Base-by-base conservation (phyloP, 53 echinoderm and acorn worm species). In the Mesocentrotus franciscanus region DNA sequence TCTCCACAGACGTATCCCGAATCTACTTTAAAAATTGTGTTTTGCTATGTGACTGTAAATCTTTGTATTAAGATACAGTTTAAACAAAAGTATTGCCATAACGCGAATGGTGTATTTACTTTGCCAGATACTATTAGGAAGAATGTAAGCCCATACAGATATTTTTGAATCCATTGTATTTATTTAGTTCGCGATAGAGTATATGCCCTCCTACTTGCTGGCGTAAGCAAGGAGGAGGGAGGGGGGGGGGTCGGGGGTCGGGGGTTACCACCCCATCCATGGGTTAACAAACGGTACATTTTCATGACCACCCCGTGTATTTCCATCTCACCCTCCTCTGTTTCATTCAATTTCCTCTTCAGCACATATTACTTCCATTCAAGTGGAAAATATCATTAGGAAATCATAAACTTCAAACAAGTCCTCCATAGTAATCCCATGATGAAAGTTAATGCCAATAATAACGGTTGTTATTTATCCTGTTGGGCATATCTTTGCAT, bases 291-390 rank as follows among this genome's bases (percentile, higher is more conserved):
- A 68, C 68, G 24, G 49, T 22, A 26, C 68, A 68, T 68, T 24
- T 68, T 68, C 29, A 75, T 76, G 33, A 76, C 33, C 30, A 32
- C 29, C 76, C 33, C 13, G 76, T 68, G 3, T 14, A 27, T 32
- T 76, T 13, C 76, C 30, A 13, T 18, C 24, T 84, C 59, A 0
- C 87, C 87, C n/a, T 22, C 58, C n/a, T 58, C 57, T 87, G 58
- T 58, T 58, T 87, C 58, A 58, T 87, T 87, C 59, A 87, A 87
- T 87, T 87, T 87, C 87, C 87, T 34, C 59, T 87, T 58, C 27
- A 57, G 17, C 27, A 57, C 57, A 56, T 87, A 87, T 13, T 87
- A 8, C 7, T 87, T 13, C 12, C 58, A 87, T 27, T 87, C 57
- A 55, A 55, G 10, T 85, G 85, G 85, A 85, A 85, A 85, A 85